Evolutionary conservation across 2,113 vertebrate genomes (phyloP).

Genomic region (Psittacara wagleri): DNA sequence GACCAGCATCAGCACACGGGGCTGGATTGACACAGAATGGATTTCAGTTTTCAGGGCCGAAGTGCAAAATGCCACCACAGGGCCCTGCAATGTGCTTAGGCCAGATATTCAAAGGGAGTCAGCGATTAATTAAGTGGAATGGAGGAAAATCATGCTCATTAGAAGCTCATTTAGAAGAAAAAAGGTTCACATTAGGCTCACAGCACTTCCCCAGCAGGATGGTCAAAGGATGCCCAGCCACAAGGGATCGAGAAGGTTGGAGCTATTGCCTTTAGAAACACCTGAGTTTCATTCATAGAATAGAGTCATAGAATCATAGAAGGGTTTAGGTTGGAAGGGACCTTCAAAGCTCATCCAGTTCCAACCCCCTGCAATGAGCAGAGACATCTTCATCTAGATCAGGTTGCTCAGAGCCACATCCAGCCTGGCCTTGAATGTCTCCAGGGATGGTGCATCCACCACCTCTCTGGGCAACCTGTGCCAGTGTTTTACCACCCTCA

Average conservation of each 20-base stretch:
- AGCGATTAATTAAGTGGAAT: not conserved
- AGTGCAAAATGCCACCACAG: not conserved
- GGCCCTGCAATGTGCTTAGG: not conserved
- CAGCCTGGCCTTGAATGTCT: not conserved
- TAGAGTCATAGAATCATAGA: not conserved
- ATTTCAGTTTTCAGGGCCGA: not conserved
- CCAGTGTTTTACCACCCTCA: not conserved
- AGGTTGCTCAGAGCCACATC: not conserved
- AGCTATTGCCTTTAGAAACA: not conserved
- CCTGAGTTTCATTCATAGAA: not conserved
- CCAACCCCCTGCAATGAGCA: not conserved
- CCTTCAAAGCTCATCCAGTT: not conserved
- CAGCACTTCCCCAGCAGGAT: fast-evolving
- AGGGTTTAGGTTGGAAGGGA: not conserved
- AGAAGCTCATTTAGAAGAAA: not conserved
- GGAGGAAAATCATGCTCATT: not conserved
- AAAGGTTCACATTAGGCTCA: not conserved
- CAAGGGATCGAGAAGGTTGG: fast-evolving
- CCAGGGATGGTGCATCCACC: not conserved
- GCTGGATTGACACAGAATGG: not conserved
- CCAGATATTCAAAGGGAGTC: not conserved
- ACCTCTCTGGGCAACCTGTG: not conserved
- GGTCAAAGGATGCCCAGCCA: fast-evolving
- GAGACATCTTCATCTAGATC: not conserved
- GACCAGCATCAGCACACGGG: fast-evolving